Evolutionary conservation across 2,797 vertebrate species (phyloP).

Genomic region (Trichosurus vulpecula): DNA sequence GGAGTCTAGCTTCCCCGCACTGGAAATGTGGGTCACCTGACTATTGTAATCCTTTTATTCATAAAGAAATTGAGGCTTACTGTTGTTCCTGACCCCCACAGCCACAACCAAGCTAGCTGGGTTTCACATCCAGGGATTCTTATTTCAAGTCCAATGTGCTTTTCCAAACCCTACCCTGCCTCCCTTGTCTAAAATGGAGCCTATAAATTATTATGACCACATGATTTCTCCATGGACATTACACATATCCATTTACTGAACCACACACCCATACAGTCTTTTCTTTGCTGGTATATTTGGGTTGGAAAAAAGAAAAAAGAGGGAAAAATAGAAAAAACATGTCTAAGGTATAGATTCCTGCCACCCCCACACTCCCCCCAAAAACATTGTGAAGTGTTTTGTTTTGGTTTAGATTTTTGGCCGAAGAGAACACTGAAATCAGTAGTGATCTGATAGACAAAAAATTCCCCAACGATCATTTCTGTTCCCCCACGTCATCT

Average conservation of each 20-base stretch:
- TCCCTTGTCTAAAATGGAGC: not conserved
- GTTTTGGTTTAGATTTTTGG: not conserved
- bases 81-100: not conserved
- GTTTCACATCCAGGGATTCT: not conserved
- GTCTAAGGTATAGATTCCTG: not conserved
- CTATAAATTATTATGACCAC: not conserved
- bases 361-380: no score
- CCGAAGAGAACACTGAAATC: constrained; percentile 1
- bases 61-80: not conserved
- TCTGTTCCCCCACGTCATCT: not conserved
- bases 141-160: not conserved
- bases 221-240: not conserved
- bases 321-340: not conserved
- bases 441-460: not conserved
- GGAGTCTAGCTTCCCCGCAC: not conserved
- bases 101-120: not conserved
- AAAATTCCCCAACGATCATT: constrained; percentile 27
- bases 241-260: not conserved
- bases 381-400: not conserved
- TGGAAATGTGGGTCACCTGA: not conserved
- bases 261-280: not conserved
- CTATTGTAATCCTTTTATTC: not conserved
- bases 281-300: not conserved
- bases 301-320: not conserved
- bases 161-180: not conserved